Conservation (phyloP, 1,140 invertebrate species). For the Zophobas morio region DNA sequence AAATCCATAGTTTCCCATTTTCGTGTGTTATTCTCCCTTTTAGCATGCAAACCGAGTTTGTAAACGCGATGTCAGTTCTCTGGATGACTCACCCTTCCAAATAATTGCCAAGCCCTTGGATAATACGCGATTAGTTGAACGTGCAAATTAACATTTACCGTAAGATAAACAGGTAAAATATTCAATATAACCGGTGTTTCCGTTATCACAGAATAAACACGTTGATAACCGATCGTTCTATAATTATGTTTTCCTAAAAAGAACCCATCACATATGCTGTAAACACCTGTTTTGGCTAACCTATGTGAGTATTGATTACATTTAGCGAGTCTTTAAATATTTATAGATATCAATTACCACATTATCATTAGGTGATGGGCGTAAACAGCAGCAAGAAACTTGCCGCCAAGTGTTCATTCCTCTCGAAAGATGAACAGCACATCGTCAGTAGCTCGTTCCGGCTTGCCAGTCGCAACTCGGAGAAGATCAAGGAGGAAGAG, state of each 20-base stretch:
- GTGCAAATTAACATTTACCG: conserved; percentile 1
- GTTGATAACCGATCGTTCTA: conserved; percentile 13
- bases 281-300: conserved; percentile 35
- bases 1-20: neutral
- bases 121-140: neutral
- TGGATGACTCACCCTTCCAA: neutral
- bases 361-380: conserved; percentile 58
- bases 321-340: conserved; percentile 40
- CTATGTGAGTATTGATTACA: conserved; percentile 46
- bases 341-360: conserved; percentile 34
- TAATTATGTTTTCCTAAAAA: conserved; percentile 37
- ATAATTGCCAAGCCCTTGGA: conserved; percentile 16
- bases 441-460: conserved; percentile 73
- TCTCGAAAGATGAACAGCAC: conserved; percentile 74
- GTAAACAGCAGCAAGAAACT: conserved; percentile 74
- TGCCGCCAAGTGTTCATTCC: conserved; percentile 74
- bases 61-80: neutral
- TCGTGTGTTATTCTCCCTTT: neutral
- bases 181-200: conserved; percentile 18
- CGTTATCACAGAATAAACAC: conserved; percentile 29
- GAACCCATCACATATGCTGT: neutral
- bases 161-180: conserved; percentile 29
- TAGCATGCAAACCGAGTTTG: conserved; percentile 4
- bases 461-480: conserved; percentile 74
- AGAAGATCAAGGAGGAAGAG: conserved; percentile 74